Conservation (phyloP, 1,140 invertebrate species). For the Sweltsa coloradensis region DNA sequence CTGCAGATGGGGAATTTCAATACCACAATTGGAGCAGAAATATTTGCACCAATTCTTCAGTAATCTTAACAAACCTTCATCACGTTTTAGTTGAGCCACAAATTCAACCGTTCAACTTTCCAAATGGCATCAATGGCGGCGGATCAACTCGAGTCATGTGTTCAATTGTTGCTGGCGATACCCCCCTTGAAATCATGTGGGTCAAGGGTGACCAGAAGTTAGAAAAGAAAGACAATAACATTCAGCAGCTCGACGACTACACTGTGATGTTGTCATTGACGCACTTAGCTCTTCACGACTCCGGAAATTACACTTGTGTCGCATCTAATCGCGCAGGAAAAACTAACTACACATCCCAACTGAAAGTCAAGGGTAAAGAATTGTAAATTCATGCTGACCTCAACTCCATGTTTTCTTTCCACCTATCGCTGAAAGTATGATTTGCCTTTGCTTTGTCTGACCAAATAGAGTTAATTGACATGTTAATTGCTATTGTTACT, state of each 20-base stretch:
- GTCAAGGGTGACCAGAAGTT: constrained; percentile 40
- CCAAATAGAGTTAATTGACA: too few relatives aligned
- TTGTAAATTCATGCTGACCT: too few relatives aligned
- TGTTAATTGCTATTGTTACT: too few relatives aligned
- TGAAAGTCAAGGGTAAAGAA: neutral
- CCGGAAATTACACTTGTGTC: neutral
- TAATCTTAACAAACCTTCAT: too few relatives aligned
- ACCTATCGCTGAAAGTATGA: too few relatives aligned
- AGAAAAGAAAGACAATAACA: constrained; percentile 17
- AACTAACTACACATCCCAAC: constrained; percentile 2
- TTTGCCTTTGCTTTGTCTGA: too few relatives aligned
- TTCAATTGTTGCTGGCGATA: constrained; percentile 50
- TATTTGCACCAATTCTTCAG: too few relatives aligned
- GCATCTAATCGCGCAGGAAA: neutral
- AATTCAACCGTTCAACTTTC: constrained; percentile 48
- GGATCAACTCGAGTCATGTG: constrained; percentile 56
- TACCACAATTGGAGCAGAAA: too few relatives aligned
- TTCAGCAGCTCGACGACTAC: constrained; percentile 26
- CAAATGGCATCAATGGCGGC: constrained; percentile 47
- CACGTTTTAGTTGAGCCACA: constrained; percentile 44
- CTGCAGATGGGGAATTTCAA: too few relatives aligned
- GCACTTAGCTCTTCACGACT: constrained; percentile 29
- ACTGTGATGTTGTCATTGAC: constrained; percentile 25
- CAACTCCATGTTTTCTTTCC: too few relatives aligned
- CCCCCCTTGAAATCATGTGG: constrained; percentile 28